Base-by-base conservation (phyloP, 1,140 invertebrate genomes). In the Nixonia krombeini region DNA sequence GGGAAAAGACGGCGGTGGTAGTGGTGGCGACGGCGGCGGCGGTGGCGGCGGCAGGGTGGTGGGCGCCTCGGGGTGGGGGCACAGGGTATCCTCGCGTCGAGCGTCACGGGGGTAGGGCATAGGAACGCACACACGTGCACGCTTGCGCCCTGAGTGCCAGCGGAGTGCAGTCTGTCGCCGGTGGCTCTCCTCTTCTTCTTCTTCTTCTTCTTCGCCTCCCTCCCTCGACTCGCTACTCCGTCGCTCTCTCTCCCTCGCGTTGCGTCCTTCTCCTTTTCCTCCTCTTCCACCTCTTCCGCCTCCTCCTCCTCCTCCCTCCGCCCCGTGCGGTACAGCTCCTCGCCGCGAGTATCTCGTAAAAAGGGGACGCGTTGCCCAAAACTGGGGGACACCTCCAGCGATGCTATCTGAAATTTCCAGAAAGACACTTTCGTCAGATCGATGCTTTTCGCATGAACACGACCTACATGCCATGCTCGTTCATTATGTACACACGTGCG, bases 51-150 rank as follows among this genome's bases (percentile, higher is more conserved):
- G 28, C 29, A 29, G 37, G 13, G 13, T 18, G 38, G 50, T 53
- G 50, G 25, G 21, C 17, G 13, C 12, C 23, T n/a, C 13, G 16
- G 15, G 42, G 35, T 37, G 35, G 31, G 53, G 41, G 33, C 28
- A 10, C 21, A 3, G 6, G 38, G 8, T 52, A 9, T 71, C 53
- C 62, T 67, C 70, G 52, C 70, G 68, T 33, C 63, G 58, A 71
- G 59, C 59, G 65, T 62, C 57, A 74, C 71, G 74, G 72, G 65
- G 65, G 70, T 75, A 74, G 47, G 49, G 53, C 57, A 74, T 62
- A 57, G 58, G 50, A 67, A 74, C 71, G 61, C 75, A 66, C 66
- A 74, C 74, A 77, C 78, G 72, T 73, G 73, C 70, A 75, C 79
- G 74, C 73, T 70, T 75, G 75, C 70, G 74, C 77, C 42, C 61